Conservation (phyloP, 1,140 invertebrate species). For the Drosophila ercepeae region DNA sequence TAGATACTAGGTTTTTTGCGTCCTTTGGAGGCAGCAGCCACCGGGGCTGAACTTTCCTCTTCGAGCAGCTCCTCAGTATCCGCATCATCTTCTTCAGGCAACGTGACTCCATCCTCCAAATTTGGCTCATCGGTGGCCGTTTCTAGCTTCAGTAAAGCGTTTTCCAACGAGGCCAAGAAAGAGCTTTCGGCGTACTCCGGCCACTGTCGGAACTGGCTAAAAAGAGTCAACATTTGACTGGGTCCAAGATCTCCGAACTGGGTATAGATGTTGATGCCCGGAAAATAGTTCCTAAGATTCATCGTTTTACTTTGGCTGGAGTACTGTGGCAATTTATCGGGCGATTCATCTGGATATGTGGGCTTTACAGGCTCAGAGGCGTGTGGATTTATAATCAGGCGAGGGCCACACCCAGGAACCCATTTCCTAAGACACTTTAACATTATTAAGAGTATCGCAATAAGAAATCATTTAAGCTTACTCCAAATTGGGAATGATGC, state of each 20-base stretch:
- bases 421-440: slow-evolving; percentile 84
- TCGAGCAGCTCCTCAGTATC: slow-evolving; percentile 53
- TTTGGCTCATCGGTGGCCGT: slow-evolving; percentile 61
- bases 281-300: slow-evolving; percentile 75
- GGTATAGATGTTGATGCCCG: slow-evolving; percentile 87
- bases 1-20: slow-evolving; percentile 36
- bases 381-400: slow-evolving; percentile 84
- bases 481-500: slow-evolving; percentile 87
- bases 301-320: slow-evolving; percentile 62
- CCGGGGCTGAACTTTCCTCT: background rate
- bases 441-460: background rate
- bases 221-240: slow-evolving; percentile 85
- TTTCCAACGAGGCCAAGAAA: slow-evolving; percentile 86
- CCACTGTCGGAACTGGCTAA: slow-evolving; percentile 85
- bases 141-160: slow-evolving; percentile 76
- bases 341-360: slow-evolving; percentile 84
- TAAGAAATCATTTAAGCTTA: slow-evolving; percentile 65
- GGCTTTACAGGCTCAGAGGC: slow-evolving; percentile 11
- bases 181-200: slow-evolving; percentile 86
- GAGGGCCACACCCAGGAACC: slow-evolving; percentile 87
- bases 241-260: slow-evolving; percentile 86
- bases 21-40: slow-evolving; percentile 1
- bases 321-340: slow-evolving; percentile 63
- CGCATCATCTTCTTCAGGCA: slow-evolving; percentile 72
- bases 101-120: slow-evolving; percentile 59